Conservation (phyloP, 2,113 vertebrate genomes). For the Ranitomeya imitator region DNA sequence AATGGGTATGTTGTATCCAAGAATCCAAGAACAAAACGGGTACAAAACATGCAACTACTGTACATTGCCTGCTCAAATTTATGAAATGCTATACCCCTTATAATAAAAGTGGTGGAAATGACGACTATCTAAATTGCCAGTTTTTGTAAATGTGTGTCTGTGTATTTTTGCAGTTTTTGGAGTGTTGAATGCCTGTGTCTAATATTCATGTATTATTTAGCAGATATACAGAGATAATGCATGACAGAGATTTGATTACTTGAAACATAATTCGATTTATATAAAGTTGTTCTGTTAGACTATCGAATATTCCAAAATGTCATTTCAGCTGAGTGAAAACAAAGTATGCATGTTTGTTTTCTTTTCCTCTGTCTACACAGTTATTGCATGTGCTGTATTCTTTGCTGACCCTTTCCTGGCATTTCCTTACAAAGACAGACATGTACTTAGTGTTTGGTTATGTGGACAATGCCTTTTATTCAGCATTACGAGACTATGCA, state of each 20-base stretch:
- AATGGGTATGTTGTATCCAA: no score
- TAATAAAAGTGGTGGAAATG: no score
- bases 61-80: no score
- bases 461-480: not conserved
- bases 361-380: not conserved
- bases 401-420: not conserved
- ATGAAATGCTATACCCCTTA: no score
- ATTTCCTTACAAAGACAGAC: not conserved
- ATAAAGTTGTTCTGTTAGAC: not conserved
- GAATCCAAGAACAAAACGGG: no score
- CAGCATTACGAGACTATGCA: no score
- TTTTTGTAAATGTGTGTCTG: not conserved
- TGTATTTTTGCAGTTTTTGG: not conserved
- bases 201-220: not conserved
- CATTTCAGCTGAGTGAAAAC: not conserved
- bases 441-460: not conserved
- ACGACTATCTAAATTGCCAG: no score
- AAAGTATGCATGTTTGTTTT: not conserved
- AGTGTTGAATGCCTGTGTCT: not conserved
- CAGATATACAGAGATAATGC: not conserved
- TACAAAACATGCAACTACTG: no score
- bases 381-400: not conserved
- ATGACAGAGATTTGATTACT: not conserved
- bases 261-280: not conserved
- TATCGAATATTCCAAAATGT: not conserved